These are phyloP conservation scores for Rana temporaria DNA, from an alignment of 2,113 vertebrate species.

Conservation along the genomic window DNA sequence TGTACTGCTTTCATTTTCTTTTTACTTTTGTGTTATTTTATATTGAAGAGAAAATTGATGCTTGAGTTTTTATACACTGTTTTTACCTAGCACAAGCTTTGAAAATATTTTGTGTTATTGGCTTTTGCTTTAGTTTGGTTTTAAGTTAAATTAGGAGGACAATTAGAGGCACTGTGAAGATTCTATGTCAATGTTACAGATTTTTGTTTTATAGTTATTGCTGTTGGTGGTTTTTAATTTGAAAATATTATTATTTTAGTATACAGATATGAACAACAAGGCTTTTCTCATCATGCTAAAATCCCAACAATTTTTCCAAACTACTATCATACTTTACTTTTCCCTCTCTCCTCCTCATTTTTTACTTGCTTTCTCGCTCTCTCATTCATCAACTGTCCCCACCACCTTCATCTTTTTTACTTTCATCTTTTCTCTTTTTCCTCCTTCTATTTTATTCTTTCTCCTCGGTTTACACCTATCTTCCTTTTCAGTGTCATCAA, in stretches of 20 bases:
- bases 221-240: neutral
- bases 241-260: too few species aligned
- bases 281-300: too few species aligned
- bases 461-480: too few species aligned
- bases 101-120: conserved; percentile 28
- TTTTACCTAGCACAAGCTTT: conserved; percentile 79
- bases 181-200: neutral
- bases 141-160: neutral
- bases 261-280: too few species aligned
- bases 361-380: too few species aligned
- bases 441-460: too few species aligned
- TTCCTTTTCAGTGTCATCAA: too few species aligned
- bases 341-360: too few species aligned
- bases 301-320: too few species aligned
- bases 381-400: too few species aligned
- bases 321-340: neutral
- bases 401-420: too few species aligned
- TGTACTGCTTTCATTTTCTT: conserved; percentile 74
- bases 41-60: conserved; percentile 79
- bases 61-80: conserved; percentile 66
- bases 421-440: too few species aligned
- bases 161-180: neutral
- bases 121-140: neutral
- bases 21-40: conserved; percentile 62
- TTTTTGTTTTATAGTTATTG: neutral